Base-by-base conservation (phyloP, 2,888 invertebrate genomes). In the Myopa testacea region DNA sequence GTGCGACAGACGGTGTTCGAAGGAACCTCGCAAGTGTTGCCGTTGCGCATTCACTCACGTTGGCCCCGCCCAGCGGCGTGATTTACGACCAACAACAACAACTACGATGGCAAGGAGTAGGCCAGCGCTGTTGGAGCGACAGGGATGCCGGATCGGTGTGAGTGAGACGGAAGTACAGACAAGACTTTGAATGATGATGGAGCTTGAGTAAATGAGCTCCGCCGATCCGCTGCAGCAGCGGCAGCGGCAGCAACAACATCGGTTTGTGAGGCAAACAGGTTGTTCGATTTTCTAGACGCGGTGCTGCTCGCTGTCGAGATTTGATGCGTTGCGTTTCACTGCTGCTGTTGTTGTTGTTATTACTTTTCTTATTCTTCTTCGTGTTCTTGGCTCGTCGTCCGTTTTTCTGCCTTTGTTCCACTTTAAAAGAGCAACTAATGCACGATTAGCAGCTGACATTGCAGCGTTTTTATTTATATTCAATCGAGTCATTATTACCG, bases 391-490 rank as follows among this genome's bases (percentile, higher is more conserved):
- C 71, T 14, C 37, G 5, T n/a, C 62, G 12, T 58, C 60, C 60
- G 19, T 38, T n/a, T 3, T 60, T 38, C 45, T 79, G 81, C 80
- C 83, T 84, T 79, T 82, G 83, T 82, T 84, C 86, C 82, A 84
- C 84, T 86, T 86, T 86, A 86, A 73, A 73, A 68, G 86, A 85
- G 85, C 80, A 84, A 85, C 85, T 84, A 83, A 84, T 84, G 83
- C 83, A 82, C 86, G 86, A 87, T 86, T 86, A 87, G 87, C 84
- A 82, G 81, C 78, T 78, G 79, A 81, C 80, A 81, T 80, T 81
- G 83, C 82, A 81, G 81, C 80, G 76, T 80, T 85, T 85, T 86
- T 85, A 87, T 87, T 86, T 86, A 84, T 86, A 87, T 87, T 87
- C 87, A 86, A 87, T 87, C 86, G 85, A 81, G 84, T 83, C 83